Percentiles rank a stretch among this genome's conserved stretches.
Evolutionary conservation across 2,113 vertebrate species (phyloP).

Genomic region (Rhinolophus ferrumequinum): DNA sequence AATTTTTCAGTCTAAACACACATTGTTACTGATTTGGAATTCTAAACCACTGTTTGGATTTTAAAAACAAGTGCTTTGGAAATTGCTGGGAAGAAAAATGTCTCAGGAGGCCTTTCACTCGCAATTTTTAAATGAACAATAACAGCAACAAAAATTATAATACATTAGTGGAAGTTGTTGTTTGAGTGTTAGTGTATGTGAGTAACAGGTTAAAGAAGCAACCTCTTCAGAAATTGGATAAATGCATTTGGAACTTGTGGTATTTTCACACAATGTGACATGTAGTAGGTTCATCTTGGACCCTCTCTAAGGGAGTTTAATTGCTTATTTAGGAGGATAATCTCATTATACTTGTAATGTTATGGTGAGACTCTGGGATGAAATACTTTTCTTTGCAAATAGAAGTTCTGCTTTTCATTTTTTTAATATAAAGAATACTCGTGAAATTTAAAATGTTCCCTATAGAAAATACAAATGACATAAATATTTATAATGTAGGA

Average conservation of each 20-base stretch:
- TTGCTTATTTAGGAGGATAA: neutral
- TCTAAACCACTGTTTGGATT: constrained; percentile 69
- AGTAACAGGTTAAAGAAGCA: constrained; percentile 22
- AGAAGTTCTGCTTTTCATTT: constrained; percentile 11
- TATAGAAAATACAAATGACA: neutral
- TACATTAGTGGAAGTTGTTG: constrained; percentile 44
- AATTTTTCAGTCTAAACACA: constrained; percentile 70
- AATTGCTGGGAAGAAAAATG: constrained; percentile 67
- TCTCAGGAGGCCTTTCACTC: constrained; percentile 60
- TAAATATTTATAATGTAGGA: constrained; percentile 3
- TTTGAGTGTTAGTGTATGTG: constrained; percentile 4
- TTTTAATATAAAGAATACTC: neutral
- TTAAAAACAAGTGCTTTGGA: constrained; percentile 67
- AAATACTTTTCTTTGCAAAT: constrained; percentile 21
- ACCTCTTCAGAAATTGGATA: constrained; percentile 23
- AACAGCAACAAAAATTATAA: constrained; percentile 35
- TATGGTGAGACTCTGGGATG: neutral
- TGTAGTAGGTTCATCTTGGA: neutral
- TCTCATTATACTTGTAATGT: neutral
- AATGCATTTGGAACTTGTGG: neutral
- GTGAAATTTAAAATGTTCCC: neutral
- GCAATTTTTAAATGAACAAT: constrained; percentile 56
- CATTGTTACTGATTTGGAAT: constrained; percentile 71
- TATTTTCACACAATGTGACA: constrained; percentile 15
- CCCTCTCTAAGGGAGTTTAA: neutral